Base-by-base conservation (phyloP, 2,113 vertebrate genomes). In the Tachycineta bicolor region DNA sequence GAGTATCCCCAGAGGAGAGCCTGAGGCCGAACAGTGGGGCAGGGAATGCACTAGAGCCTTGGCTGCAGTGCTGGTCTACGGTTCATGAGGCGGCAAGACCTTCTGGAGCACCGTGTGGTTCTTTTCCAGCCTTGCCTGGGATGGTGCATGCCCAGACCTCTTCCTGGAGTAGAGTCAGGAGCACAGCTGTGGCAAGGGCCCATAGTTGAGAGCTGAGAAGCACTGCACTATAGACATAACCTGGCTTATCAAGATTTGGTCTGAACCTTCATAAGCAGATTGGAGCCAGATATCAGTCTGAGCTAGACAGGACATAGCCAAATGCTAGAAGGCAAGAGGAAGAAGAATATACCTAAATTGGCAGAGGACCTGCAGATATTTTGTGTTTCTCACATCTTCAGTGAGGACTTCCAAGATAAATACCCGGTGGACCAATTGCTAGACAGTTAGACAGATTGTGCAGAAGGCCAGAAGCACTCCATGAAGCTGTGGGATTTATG, bases 341-440 rank as follows among this genome's bases (percentile, higher is more conserved):
- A 96, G 93, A 90, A 46, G 58, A 94, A 92, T 85, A 60, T 95
- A 96, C 92, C 88, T 90, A 70, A 86, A 58, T 60, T 95, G 96
- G 94, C 93, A 96, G 69, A 90, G 25, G 69, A 89, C 12, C 64
- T 56, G 73, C 83, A 95, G 93, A 90, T n/a, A n/a, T 83, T 93
- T 81, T 88, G n/a, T 87, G 64, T 81, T 96, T 91, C 49, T 92
- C 76, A 60, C 4, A 9, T 93, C 85, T 94, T 73, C 69, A 86
- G 64, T 19, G 25, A 90, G 80, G 56, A 87, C 60, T 97, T 96
- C 96, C 96, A 97, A 95, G 86, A 92, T 53, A 96, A 97, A 97
- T 63, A 96, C 83, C 92, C 3, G 0, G 84, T 93, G 92, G 79
- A 96, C 90, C 90, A 89, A 78, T 64, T 92, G 73, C 73, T 94